Evolutionary conservation across 64 coral and sea anemone genomes (phyloP).

Genomic region (Pocillopora damicornis): DNA sequence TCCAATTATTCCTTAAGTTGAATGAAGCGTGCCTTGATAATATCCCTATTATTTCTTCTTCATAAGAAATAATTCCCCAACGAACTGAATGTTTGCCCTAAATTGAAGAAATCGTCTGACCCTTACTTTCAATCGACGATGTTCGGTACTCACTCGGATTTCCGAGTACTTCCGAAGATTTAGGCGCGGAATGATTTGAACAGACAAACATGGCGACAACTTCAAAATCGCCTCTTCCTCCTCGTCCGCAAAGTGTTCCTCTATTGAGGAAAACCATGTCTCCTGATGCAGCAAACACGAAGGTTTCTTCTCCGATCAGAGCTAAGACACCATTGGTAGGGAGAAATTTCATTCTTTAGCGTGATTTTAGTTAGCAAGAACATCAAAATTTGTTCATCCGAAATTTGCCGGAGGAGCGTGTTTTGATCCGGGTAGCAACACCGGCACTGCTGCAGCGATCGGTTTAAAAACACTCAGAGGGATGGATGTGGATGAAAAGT

Average conservation of each 20-base stretch:
- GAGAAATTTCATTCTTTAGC: not conserved
- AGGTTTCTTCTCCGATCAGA: constrained; percentile 36
- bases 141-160: not conserved
- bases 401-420: not conserved
- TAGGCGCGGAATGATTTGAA: constrained; percentile 78
- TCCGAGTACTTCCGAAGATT: constrained; percentile 68
- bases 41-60: no score
- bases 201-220: constrained; percentile 83
- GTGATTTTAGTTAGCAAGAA: not conserved
- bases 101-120: no score
- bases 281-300: constrained; percentile 54
- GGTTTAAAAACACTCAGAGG: not conserved
- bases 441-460: not conserved
- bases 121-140: not conserved
- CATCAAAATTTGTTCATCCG: not conserved
- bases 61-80: no score
- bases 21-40: no score
- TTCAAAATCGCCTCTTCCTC: constrained; percentile 75
- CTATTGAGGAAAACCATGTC: constrained; percentile 69
- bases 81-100: no score
- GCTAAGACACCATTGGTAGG: constrained; percentile 76
- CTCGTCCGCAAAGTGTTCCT: constrained; percentile 76
- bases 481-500: not conserved
- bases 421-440: not conserved
- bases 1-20: no score